Evolutionary conservation across 2,113 vertebrate species (phyloP).

Genomic region (Himantopus leucocephalus): DNA sequence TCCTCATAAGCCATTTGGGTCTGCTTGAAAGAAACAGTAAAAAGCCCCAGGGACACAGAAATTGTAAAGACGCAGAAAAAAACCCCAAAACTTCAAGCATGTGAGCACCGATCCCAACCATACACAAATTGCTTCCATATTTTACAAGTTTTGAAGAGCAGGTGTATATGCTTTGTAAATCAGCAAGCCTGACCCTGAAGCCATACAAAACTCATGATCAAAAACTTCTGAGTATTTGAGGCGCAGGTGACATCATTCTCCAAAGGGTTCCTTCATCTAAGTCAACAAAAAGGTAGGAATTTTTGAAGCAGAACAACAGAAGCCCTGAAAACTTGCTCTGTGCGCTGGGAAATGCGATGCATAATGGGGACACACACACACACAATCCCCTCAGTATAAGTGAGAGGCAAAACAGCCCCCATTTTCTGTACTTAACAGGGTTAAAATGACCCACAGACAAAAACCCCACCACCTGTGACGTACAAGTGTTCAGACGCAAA

Average conservation of each 20-base stretch:
- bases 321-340: neutral
- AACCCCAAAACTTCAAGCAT: neutral
- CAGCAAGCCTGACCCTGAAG: constrained; percentile 14
- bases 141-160: constrained; percentile 23
- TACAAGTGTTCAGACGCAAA: neutral
- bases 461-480: neutral
- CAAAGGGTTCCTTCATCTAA: constrained; percentile 25
- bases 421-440: neutral
- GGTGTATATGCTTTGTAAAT: neutral
- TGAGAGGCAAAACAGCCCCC: neutral
- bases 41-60: neutral
- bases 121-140: constrained; percentile 13
- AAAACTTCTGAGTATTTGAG: constrained; percentile 30
- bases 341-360: neutral
- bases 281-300: neutral
- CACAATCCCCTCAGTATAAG: neutral
- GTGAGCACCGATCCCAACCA: neutral
- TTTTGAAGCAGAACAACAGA: constrained; percentile 34
- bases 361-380: neutral
- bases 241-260: neutral
- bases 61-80: neutral
- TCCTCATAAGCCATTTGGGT: neutral
- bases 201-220: constrained; percentile 39
- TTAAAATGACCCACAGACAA: neutral
- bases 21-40: neutral